Evolutionary conservation across 1,140 invertebrate species (phyloP).

Genomic region (Chrysopa pallens): DNA sequence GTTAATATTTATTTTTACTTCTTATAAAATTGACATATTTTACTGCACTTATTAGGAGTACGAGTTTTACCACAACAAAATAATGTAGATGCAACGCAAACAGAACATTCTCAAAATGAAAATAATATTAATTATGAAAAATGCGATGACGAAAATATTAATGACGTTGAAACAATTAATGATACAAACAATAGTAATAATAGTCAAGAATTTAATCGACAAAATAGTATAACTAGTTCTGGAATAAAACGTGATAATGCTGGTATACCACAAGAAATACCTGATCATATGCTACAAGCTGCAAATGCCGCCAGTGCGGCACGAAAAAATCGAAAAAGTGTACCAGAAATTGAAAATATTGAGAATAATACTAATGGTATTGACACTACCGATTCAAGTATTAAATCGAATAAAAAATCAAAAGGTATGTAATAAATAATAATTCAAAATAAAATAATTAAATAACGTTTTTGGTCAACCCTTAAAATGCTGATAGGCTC

Average conservation of each 20-base stretch:
- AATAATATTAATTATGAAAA: conserved; percentile 23
- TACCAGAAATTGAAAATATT: conserved; percentile 8
- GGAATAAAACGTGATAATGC: conserved; percentile 35
- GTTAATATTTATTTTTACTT: too few relatives aligned
- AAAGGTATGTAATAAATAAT: background rate
- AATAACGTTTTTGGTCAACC: too few relatives aligned
- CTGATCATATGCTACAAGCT: conserved; percentile 49
- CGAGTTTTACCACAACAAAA: conserved; percentile 38
- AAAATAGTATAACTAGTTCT: conserved; percentile 22
- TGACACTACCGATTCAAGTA: conserved; percentile 17
- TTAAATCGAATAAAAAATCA: conserved; percentile 14
- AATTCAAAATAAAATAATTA: too few relatives aligned
- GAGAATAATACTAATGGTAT: conserved; percentile 13
- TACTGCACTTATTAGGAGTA: conserved; percentile 42
- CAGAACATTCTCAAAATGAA: conserved; percentile 18
- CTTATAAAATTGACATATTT: too few relatives aligned
- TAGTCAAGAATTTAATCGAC: conserved; percentile 6
- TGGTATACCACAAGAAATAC: conserved; percentile 40
- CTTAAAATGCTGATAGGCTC: too few relatives aligned
- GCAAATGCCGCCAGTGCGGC: conserved; percentile 46
- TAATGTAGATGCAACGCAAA: conserved; percentile 24
- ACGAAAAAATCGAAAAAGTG: conserved; percentile 30
- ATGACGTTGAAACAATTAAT: conserved; percentile 26
- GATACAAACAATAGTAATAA: conserved; percentile 1
- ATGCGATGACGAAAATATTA: conserved; percentile 20